Evolutionary conservation across 2,888 invertebrate genomes (phyloP).

Genomic region (Temnothorax rugatulus): DNA sequence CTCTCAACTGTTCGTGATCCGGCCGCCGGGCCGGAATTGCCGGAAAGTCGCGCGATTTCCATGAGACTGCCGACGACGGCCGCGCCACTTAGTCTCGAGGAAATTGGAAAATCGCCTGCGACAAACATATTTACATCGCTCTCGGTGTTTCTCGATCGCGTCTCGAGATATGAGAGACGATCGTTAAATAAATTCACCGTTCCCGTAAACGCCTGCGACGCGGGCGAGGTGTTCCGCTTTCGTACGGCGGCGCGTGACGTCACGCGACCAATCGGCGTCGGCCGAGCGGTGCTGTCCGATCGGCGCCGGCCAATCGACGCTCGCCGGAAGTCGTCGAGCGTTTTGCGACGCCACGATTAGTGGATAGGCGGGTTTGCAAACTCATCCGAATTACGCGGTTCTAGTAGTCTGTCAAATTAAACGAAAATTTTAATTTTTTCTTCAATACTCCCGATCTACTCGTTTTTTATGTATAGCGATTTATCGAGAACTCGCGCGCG

Average conservation of each 20-base stretch:
- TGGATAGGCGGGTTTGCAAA: background rate
- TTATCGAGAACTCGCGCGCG: too few species aligned
- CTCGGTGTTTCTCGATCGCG: too few species aligned
- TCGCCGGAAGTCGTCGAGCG: background rate
- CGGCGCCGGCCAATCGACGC: background rate
- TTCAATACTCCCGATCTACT: too few species aligned
- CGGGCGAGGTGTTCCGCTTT: background rate
- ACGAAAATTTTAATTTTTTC: too few species aligned
- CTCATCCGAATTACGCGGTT: too few species aligned
- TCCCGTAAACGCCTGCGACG: too few species aligned
- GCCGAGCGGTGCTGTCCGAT: background rate
- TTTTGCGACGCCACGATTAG: background rate
- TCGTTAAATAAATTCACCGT: too few species aligned
- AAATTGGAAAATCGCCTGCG: too few species aligned
- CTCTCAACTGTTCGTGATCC: slow-evolving; percentile 16
- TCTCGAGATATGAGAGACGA: too few species aligned
- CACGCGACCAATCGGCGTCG: background rate
- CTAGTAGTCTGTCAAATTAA: too few species aligned
- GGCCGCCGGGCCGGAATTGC: background rate
- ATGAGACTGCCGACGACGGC: background rate
- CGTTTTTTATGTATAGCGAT: too few species aligned
- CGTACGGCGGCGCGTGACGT: background rate
- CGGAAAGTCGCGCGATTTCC: slow-evolving; percentile 7
- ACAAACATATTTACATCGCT: too few species aligned
- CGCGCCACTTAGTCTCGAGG: background rate